Evolutionary conservation across 1,140 invertebrate species (phyloP), one percentile per base, ranked within the genome.

Genomic region (Ericerus pela): DNA sequence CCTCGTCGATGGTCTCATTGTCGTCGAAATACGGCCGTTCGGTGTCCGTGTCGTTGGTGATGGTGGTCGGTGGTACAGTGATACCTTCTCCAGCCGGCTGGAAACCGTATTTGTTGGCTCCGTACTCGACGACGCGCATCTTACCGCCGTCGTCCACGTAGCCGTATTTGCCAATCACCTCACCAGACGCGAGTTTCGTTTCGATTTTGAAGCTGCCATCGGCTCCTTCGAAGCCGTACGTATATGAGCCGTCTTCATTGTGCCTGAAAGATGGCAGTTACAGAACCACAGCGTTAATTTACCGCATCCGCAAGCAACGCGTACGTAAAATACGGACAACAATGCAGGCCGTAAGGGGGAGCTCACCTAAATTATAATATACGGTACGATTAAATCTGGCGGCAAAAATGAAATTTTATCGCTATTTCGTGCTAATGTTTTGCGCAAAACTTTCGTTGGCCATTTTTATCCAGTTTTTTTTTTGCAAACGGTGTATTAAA

Each of bases 181-280:
- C 81, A 0, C 86, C 85, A 16, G 75, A 79, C 0, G 80, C 75
- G 28, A 81, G 68, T 65, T 89, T 87, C 6, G 85, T 87, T 66
- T 90, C 85, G 61, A 88, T 87, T 68, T 88, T 88, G 69, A 88
- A 87, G 3, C 82, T 82, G 37, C 86, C 85, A 63, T 88, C 84
- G 12, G 79, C 84, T 10, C 82, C 84, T 66, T 88, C 85, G 67
- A 87, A 90, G 0, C 85, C 85, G 62, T 87, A 90, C 0, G 85
- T 88, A 67, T 90, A 90, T 0, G 84, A 85, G 51, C 85, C 86
- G 66, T 88, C 84, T 64, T 88, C 84, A 60, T 87, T 86, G 72
- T 86, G 84, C 63, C 83, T 82, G 66, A n/a, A 73, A 71, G n/a
- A n/a, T n/a, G n/a, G n/a, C n/a, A n/a, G n/a, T n/a, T n/a, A n/a